A percentile compares a stretch with the other conserved stretches of the same genome.
Conservation (phyloP, 2,888 invertebrate genomes). For the Biston betularia region DNA sequence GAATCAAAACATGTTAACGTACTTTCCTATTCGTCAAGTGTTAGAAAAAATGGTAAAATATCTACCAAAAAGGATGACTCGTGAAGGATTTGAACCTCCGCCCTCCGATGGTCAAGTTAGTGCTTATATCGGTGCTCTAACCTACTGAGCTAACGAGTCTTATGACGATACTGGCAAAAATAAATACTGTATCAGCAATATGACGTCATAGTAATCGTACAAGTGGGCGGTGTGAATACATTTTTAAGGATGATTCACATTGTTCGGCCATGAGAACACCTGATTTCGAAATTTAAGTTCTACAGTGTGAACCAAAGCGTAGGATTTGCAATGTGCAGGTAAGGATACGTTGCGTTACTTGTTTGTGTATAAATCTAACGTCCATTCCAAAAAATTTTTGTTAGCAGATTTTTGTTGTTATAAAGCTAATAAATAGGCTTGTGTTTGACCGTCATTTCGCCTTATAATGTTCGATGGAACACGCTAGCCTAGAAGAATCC, state of each 20-base stretch:
- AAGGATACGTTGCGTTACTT: too few species aligned
- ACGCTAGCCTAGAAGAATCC: too few species aligned
- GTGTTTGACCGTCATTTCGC: too few species aligned
- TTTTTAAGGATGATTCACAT: neutral
- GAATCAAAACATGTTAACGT: neutral
- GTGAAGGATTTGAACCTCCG: conserved; percentile 41
- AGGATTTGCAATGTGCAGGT: too few species aligned
- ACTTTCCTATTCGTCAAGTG: neutral
- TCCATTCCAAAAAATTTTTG: too few species aligned
- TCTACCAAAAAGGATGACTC: neutral
- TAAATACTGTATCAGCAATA: neutral
- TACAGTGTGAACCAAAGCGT: too few species aligned
- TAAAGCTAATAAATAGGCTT: too few species aligned
- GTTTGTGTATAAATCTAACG: too few species aligned
- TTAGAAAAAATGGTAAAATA: neutral
- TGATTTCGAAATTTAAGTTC: too few species aligned
- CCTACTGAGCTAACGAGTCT: conserved; percentile 17
- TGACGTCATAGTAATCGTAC: neutral
- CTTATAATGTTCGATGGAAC: too few species aligned
- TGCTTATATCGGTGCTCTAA: conserved; percentile 11
- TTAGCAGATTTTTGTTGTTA: too few species aligned
- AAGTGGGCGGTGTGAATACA: neutral
- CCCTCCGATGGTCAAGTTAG: conserved; percentile 31
- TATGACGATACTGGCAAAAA: neutral
- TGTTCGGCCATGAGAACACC: too few species aligned